These are phyloP conservation scores for Palythoa grandis DNA, from an alignment of 92 coral and sea anemone species.

Conservation along the genomic window DNA sequence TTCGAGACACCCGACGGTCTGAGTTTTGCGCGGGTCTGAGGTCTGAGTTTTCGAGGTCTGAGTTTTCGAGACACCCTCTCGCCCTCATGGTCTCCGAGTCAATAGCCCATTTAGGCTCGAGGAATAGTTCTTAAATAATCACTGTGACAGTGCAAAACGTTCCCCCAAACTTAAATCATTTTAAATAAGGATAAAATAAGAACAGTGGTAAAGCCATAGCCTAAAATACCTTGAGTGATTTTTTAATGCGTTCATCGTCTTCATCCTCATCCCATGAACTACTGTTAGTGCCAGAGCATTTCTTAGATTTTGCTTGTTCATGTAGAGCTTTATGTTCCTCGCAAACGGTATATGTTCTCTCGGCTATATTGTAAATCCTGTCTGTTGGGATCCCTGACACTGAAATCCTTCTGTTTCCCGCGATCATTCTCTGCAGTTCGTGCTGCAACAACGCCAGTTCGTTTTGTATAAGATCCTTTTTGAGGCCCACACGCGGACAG, in stretches of 20 bases:
- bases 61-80: no score
- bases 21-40: no score
- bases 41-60: no score
- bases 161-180: no score
- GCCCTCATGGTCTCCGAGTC: no score
- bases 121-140: no score
- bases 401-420: constrained; percentile 57
- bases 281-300: constrained; percentile 28
- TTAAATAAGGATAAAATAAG: no score
- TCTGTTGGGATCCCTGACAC: constrained; percentile 81
- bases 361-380: constrained; percentile 73
- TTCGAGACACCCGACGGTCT: no score
- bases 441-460: constrained; percentile 73
- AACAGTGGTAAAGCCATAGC: background rate
- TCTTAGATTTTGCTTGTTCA: constrained; percentile 38
- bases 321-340: constrained; percentile 80
- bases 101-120: no score
- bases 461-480: constrained; percentile 68
- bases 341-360: constrained; percentile 66
- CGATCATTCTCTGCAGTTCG: constrained; percentile 60
- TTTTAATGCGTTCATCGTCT: constrained; percentile 49
- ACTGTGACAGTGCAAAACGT: no score
- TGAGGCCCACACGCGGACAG: constrained; percentile 62
- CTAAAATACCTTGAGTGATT: constrained; percentile 58
- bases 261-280: constrained; percentile 48